phyloP scores from a whole-genome alignment of 1,140 invertebrate genomes.

The Theocolax elegans region DNA sequence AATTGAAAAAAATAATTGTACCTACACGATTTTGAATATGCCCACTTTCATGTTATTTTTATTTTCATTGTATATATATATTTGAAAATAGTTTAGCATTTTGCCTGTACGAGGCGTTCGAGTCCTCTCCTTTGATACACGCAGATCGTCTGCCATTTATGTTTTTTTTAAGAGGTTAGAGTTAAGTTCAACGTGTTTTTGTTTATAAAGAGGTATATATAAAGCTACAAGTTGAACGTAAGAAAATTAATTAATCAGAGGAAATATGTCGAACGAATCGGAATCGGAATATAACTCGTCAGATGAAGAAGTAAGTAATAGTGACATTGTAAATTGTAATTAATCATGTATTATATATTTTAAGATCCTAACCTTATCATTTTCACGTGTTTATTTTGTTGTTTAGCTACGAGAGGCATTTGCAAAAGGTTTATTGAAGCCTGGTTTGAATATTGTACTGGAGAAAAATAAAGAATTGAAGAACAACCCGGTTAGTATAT shows the following conservation, averaged over 20 bases:
- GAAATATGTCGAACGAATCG: constrained; percentile 47
- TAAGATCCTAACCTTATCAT: constrained; percentile 46
- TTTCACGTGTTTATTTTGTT: constrained; percentile 45
- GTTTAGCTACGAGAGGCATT: constrained; percentile 86
- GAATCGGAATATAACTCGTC: constrained; percentile 63
- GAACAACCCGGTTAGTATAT: constrained; percentile 72
- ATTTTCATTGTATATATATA: no score
- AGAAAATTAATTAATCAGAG: neutral
- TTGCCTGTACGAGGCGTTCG: no score
- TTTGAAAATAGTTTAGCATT: no score
- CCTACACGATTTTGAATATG: no score
- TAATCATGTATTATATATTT: neutral
- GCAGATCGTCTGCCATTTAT: no score
- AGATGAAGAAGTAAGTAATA: constrained; percentile 63
- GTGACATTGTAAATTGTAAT: neutral
- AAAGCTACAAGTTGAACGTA: no score
- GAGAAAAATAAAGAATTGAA: constrained; percentile 73
- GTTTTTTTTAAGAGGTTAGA: no score
- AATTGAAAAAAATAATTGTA: no score
- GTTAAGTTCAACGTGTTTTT: no score
- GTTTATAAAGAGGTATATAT: no score
- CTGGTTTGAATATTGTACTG: constrained; percentile 81
- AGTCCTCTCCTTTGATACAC: no score
- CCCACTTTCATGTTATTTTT: no score
- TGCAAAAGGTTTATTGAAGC: constrained; percentile 81